A percentile compares a stretch with the other conserved stretches of the same genome.
phyloP scores from a whole-genome alignment of 2,888 invertebrate species.

The Seira ritae region DNA sequence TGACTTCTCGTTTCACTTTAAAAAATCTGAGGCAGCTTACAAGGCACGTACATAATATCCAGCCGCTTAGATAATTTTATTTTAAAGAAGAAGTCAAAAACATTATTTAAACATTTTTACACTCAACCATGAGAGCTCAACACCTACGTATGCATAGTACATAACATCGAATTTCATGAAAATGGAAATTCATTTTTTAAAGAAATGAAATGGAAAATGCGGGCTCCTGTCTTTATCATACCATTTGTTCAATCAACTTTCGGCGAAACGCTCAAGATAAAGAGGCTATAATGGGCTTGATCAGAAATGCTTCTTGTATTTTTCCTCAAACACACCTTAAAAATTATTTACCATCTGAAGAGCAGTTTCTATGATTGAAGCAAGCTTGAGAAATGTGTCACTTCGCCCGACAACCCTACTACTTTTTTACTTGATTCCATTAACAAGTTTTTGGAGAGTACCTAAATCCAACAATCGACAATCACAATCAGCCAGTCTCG shows the following conservation, averaged over 20 bases:
- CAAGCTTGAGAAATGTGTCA: conserved; percentile 11
- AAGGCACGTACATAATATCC: no score
- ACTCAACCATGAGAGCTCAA: no score
- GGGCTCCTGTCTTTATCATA: background rate
- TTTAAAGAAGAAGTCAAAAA: no score
- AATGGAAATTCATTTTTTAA: no score
- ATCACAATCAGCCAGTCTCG: background rate
- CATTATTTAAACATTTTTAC: no score
- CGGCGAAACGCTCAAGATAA: background rate
- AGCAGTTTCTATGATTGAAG: background rate
- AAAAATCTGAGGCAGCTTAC: no score
- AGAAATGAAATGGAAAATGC: no score
- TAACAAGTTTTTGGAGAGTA: conserved; percentile 2
- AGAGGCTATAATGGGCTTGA: background rate
- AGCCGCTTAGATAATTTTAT: no score
- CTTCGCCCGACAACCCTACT: background rate
- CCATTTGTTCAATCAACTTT: conserved; percentile 7
- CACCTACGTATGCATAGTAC: no score
- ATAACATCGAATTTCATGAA: no score
- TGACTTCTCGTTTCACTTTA: no score
- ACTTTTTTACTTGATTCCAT: conserved; percentile 1
- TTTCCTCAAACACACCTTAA: conserved; percentile 5
- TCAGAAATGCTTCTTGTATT: conserved; percentile 4
- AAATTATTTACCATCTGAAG: background rate
- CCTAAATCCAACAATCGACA: no score